Percentiles rank a stretch among this genome's conserved stretches.
These are phyloP conservation scores for Tipula confusa DNA, from an alignment of 2,888 invertebrate species.

Conservation along the genomic window DNA sequence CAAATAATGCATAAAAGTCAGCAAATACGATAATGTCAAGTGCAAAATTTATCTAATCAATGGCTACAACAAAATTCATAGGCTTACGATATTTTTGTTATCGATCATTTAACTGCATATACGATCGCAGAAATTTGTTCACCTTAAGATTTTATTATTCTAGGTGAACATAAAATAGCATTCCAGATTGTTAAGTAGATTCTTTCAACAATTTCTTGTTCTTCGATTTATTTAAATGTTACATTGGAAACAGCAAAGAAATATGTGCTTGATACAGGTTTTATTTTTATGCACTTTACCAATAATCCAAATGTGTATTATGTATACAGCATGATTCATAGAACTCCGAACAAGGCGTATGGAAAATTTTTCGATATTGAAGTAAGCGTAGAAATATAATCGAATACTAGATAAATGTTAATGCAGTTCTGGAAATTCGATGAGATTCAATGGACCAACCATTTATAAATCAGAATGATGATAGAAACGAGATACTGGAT, in stretches of 20 bases:
- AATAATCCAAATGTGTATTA: too few species aligned
- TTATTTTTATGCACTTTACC: too few species aligned
- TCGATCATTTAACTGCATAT: neutral
- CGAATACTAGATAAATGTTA: too few species aligned
- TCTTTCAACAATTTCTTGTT: neutral
- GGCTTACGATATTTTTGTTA: neutral
- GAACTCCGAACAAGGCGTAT: too few species aligned
- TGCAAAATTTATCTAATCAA: neutral
- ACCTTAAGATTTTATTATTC: neutral
- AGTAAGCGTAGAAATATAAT: too few species aligned
- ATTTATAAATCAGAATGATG: too few species aligned
- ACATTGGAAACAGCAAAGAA: neutral
- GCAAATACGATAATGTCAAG: neutral
- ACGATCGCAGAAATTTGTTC: neutral
- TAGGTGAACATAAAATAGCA: neutral
- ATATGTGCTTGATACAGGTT: too few species aligned
- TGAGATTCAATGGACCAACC: too few species aligned
- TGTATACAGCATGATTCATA: too few species aligned
- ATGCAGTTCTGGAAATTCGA: too few species aligned
- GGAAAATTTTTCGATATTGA: too few species aligned
- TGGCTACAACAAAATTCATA: neutral
- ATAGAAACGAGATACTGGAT: too few species aligned
- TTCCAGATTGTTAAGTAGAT: neutral
- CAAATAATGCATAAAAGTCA: neutral
- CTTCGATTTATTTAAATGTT: neutral